phyloP scores from a whole-genome alignment of 2,113 vertebrate species.

The Oplegnathus fasciatus region DNA sequence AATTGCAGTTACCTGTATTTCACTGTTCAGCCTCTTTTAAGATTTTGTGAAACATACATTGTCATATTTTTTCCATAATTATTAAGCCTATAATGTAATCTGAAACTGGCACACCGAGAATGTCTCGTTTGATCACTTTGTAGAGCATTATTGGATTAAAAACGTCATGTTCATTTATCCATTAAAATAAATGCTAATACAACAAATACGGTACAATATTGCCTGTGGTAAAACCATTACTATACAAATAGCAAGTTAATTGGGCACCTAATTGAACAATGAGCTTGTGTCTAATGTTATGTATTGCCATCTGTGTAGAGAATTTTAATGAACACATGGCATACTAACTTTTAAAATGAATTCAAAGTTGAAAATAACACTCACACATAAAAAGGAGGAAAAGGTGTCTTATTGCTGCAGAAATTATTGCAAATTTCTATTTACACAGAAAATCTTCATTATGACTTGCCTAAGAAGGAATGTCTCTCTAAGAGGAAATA shows the following conservation, averaged over 20 bases:
- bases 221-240: slow-evolving; percentile 37
- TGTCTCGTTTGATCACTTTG: background rate
- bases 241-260: slow-evolving; percentile 61
- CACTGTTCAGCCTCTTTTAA: background rate
- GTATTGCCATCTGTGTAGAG: slow-evolving; percentile 53
- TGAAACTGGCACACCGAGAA: slow-evolving; percentile 15
- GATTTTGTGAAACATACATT: background rate
- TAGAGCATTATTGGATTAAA: background rate
- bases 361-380: slow-evolving; percentile 63
- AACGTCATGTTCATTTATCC: background rate
- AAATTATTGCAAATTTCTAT: background rate
- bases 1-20: background rate
- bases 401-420: slow-evolving; percentile 5
- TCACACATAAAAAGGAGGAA: background rate
- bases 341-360: slow-evolving; percentile 44
- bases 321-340: slow-evolving; percentile 71
- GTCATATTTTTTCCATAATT: background rate
- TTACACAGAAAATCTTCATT: background rate
- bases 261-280: slow-evolving; percentile 64
- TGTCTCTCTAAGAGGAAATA: background rate
- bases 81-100: slow-evolving; percentile 3
- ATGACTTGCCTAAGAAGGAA: background rate
- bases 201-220: slow-evolving; percentile 32
- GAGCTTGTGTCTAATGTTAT: slow-evolving; percentile 42
- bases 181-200: slow-evolving; percentile 15